Percentiles rank a stretch among this genome's conserved stretches.
Evolutionary conservation across 2,888 invertebrate genomes (phyloP).

Genomic region (Lomographa bimaculata): DNA sequence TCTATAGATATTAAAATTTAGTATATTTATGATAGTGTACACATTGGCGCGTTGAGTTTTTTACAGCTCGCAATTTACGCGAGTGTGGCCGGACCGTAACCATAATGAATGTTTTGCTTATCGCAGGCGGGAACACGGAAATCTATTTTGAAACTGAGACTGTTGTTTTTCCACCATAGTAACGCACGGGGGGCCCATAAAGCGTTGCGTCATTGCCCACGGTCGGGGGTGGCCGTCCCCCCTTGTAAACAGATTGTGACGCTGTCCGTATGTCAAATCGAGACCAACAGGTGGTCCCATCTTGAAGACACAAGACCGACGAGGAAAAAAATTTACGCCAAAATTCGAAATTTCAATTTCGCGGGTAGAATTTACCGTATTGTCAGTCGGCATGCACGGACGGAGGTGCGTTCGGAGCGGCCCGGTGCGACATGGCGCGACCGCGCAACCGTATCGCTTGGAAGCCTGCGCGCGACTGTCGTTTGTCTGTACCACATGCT

Average conservation of each 20-base stretch:
- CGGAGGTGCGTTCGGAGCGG: constrained; percentile 52
- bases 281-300: constrained; percentile 74
- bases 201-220: constrained; percentile 72
- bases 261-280: constrained; percentile 68
- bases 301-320: constrained; percentile 18
- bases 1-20: constrained; percentile 28
- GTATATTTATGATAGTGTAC: constrained; percentile 19
- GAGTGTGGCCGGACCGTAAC: constrained; percentile 45
- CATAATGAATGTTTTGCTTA: constrained; percentile 43
- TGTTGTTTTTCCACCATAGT: constrained; percentile 79
- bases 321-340: constrained; percentile 2
- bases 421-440: constrained; percentile 53
- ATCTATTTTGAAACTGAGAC: constrained; percentile 70
- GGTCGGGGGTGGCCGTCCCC: constrained; percentile 54
- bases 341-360: constrained; percentile 32
- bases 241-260: constrained; percentile 80
- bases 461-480: constrained; percentile 80
- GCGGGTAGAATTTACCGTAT: constrained; percentile 39
- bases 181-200: constrained; percentile 71
- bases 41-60: constrained; percentile 35
- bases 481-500: constrained; percentile 57
- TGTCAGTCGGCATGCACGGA: constrained; percentile 45
- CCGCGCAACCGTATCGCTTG: constrained; percentile 72
- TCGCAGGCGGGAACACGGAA: constrained; percentile 67
- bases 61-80: constrained; percentile 43